These are phyloP conservation scores for Stichopus horrens DNA, from an alignment of 53 echinoderm and acorn worm genomes.

Conservation along the genomic window DNA sequence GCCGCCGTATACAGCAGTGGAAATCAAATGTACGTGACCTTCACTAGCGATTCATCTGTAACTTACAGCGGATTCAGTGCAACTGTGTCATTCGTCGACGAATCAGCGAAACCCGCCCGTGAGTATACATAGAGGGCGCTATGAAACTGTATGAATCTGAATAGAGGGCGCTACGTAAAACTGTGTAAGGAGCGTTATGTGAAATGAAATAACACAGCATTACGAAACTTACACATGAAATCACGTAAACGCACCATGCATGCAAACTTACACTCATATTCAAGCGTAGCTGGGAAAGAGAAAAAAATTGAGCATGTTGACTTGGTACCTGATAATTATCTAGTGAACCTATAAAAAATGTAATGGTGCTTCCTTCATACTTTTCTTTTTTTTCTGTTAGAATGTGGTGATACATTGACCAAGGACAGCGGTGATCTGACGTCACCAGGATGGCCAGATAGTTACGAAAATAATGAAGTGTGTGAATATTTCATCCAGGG, in stretches of 20 bases:
- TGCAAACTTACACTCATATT: too few species aligned
- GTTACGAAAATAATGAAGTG: conserved; percentile 53
- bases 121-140: not conserved
- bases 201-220: too few species aligned
- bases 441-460: conserved; percentile 50
- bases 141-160: too few species aligned
- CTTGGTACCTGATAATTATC: too few species aligned
- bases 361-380: not conserved
- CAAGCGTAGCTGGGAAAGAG: too few species aligned
- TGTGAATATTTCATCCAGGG: conserved; percentile 49
- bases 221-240: too few species aligned
- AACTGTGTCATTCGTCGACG: not conserved
- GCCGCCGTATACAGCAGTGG: conserved; percentile 11
- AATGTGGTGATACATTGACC: conserved; percentile 51
- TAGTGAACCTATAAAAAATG: too few species aligned
- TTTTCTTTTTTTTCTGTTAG: not conserved
- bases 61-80: conserved; percentile 54
- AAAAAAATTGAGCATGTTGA: too few species aligned
- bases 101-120: not conserved
- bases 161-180: not conserved
- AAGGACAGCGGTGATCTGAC: conserved; percentile 20
- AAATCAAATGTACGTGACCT: conserved; percentile 40
- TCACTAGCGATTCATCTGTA: conserved; percentile 50
- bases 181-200: too few species aligned
- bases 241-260: too few species aligned